Evolutionary conservation across 1,140 invertebrate species (phyloP), one percentile per base, ranked within the genome.

Genomic region (Sminthurides bifidus): DNA sequence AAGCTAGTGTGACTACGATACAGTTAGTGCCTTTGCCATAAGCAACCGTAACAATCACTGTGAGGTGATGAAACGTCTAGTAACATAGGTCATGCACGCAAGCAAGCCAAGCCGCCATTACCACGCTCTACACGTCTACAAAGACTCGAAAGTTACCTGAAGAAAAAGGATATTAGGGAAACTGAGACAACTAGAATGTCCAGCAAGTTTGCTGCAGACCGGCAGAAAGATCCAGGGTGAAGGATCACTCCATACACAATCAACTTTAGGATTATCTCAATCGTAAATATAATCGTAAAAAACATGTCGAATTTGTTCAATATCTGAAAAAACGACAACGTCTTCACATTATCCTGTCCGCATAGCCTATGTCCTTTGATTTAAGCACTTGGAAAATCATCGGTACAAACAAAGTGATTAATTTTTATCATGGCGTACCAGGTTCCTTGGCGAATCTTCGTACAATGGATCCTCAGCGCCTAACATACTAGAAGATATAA

Each of bases 101-200:
- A n/a, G n/a, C n/a, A n/a, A n/a, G n/a, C n/a, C n/a, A n/a, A n/a
- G n/a, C n/a, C n/a, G n/a, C n/a, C n/a, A n/a, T n/a, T n/a, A n/a
- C n/a, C n/a, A n/a, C n/a, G n/a, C n/a, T n/a, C n/a, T n/a, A n/a
- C n/a, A 43, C 8, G 21, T 8, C 19, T 8, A 43, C 10, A 43
- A 43, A 43, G 21, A 43, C 41, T 43, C 8, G 19, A 48, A 3
- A 29, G 24, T 43, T 56, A 93, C 88, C 85, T 83, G 71, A 88
- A 83, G 68, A 80, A 82, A 75, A 95, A 92, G 57, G 95, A 98
- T 67, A 97, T 82, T 41, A 99, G 78, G 29, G 95, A 98, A 3
- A 98, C 93, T 66, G 85, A 90, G 53, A 99, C 96, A 63, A 99
- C 96, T 40, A 98, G 78, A 71, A 98, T 49, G 80, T 99, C 96